Conservation (phyloP, 2,888 invertebrate species). For the Endotricha flammealis region DNA sequence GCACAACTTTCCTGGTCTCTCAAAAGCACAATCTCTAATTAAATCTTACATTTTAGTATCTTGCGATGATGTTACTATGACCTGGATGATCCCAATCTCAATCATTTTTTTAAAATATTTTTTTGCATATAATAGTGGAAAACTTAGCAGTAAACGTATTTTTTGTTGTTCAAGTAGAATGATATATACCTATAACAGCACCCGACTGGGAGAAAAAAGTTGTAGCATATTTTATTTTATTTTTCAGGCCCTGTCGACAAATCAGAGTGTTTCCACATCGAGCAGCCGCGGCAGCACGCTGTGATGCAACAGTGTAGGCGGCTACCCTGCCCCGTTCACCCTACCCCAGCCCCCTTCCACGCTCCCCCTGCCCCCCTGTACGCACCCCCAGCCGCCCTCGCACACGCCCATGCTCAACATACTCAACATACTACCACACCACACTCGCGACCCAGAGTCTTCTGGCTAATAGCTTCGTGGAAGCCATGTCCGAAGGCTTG, state of each 20-base stretch:
- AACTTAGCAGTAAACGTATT: too few relatives aligned
- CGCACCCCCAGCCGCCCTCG: neutral
- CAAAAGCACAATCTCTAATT: too few relatives aligned
- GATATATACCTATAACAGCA: too few relatives aligned
- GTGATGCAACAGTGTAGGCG: slow-evolving; percentile 79
- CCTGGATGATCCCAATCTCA: too few relatives aligned
- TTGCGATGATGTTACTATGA: too few relatives aligned
- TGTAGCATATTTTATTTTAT: neutral
- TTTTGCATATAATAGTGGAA: too few relatives aligned
- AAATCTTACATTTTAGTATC: too few relatives aligned
- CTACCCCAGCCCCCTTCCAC: slow-evolving; percentile 37
- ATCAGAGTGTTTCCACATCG: slow-evolving; percentile 78
- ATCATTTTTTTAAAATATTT: too few relatives aligned
- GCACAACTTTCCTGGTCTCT: too few relatives aligned
- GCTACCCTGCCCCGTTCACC: slow-evolving; percentile 44
- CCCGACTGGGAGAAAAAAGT: too few relatives aligned
- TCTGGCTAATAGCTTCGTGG: slow-evolving; percentile 94
- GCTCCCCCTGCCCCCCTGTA: neutral
- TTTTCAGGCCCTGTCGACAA: slow-evolving; percentile 77
- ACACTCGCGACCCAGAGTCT: slow-evolving; percentile 72
- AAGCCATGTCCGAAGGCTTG: slow-evolving; percentile 81
- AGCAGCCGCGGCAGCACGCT: slow-evolving; percentile 76
- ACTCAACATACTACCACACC: slow-evolving; percentile 68
- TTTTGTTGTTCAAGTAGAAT: too few relatives aligned
- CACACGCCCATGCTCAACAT: slow-evolving; percentile 58